Evolutionary conservation across 2,797 vertebrate species (phyloP).

Genomic region (Passerculus sandwichensis): DNA sequence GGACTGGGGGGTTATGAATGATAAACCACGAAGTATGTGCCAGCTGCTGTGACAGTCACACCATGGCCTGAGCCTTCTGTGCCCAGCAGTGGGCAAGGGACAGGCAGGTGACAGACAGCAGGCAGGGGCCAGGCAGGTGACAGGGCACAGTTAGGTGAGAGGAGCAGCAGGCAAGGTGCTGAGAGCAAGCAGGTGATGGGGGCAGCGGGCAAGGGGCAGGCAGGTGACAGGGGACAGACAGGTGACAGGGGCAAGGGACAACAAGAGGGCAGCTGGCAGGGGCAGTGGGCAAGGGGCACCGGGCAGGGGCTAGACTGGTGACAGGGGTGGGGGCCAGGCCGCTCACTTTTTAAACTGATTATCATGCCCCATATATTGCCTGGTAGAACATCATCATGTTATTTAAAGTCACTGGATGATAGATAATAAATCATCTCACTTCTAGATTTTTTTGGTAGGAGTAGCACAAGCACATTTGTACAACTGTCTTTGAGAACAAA

Average conservation of each 20-base stretch:
- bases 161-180: not conserved
- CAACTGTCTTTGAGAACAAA: not conserved
- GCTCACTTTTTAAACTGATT: not conserved
- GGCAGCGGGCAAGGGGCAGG: not conserved
- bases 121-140: not conserved
- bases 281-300: not conserved
- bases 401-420: not conserved
- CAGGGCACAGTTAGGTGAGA: not conserved
- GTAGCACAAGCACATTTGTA: not conserved
- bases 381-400: not conserved
- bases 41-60: not conserved
- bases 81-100: no score
- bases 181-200: no score
- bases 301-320: no score
- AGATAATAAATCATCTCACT: not conserved
- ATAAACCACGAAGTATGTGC: accelerated
- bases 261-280: not conserved
- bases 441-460: not conserved
- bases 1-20: accelerated
- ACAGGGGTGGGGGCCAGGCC: not conserved
- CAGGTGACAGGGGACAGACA: not conserved
- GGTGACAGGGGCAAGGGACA: not conserved
- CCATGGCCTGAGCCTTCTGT: accelerated
- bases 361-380: not conserved
- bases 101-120: not conserved